A percentile compares a stretch with the other conserved stretches of the same genome.
Evolutionary conservation across 1,140 invertebrate species (phyloP).

Genomic region (Zaprionus ghesquierei): DNA sequence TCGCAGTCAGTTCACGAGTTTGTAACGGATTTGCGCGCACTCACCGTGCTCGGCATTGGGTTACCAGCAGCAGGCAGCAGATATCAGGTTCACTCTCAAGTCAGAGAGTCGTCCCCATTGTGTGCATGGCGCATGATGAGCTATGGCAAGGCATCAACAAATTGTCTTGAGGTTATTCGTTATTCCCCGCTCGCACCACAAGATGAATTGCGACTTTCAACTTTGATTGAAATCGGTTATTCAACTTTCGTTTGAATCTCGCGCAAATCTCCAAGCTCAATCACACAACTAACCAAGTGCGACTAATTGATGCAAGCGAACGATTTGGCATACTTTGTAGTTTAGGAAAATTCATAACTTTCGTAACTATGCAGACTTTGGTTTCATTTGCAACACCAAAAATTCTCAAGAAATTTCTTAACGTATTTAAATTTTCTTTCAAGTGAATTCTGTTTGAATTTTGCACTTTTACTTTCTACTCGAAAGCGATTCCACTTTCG

Average conservation of each 20-base stretch:
- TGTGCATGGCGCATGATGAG: constrained; percentile 21
- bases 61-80: constrained; percentile 5
- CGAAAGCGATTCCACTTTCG: neutral
- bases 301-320: neutral
- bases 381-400: neutral
- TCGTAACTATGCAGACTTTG: neutral
- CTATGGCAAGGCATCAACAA: constrained; percentile 37
- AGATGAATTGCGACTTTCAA: constrained; percentile 43
- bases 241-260: constrained; percentile 38
- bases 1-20: constrained; percentile 70
- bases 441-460: neutral
- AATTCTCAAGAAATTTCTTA: neutral
- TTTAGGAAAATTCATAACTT: neutral
- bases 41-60: neutral
- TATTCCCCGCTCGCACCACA: neutral
- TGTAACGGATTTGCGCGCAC: constrained; percentile 65
- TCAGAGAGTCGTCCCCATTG: neutral
- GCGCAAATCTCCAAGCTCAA: neutral
- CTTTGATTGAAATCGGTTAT: constrained; percentile 38
- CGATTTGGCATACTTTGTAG: neutral
- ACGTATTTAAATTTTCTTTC: neutral
- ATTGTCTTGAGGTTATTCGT: constrained; percentile 24
- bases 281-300: neutral
- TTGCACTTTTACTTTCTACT: neutral
- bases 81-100: constrained; percentile 66